A percentile compares a stretch with the other conserved stretches of the same genome.
Conservation (phyloP, 2,888 invertebrate genomes). For the Agrilus cyanescens region DNA sequence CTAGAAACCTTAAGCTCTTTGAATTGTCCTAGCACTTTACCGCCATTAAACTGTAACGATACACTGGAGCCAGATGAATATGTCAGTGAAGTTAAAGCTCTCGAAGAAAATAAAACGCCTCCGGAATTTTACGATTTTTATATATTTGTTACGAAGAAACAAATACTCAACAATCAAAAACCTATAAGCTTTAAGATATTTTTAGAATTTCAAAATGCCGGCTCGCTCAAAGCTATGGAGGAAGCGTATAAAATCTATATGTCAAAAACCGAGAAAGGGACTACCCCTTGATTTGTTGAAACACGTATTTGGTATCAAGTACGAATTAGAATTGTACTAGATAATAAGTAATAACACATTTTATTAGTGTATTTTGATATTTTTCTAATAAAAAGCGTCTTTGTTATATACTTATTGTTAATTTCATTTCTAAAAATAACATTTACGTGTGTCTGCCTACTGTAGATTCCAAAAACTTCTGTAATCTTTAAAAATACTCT, state of each 20-base stretch:
- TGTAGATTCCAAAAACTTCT: no score
- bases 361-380: no score
- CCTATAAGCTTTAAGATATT: conserved; percentile 27
- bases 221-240: conserved; percentile 18
- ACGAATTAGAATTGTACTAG: no score
- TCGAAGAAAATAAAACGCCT: conserved; percentile 19
- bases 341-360: no score
- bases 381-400: no score
- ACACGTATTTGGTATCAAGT: no score
- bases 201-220: conserved; percentile 25
- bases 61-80: conserved; percentile 18
- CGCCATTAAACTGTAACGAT: conserved; percentile 1
- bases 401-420: no score
- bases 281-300: no score
- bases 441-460: no score
- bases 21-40: neutral
- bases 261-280: conserved; percentile 7
- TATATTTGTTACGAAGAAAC: conserved; percentile 25
- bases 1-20: no score
- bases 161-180: conserved; percentile 21
- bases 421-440: no score
- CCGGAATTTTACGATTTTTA: conserved; percentile 23
- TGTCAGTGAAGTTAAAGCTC: conserved; percentile 18
- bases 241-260: conserved; percentile 16
- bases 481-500: no score